Conservation (phyloP, 2,888 invertebrate species). For the Apantesis nais region DNA sequence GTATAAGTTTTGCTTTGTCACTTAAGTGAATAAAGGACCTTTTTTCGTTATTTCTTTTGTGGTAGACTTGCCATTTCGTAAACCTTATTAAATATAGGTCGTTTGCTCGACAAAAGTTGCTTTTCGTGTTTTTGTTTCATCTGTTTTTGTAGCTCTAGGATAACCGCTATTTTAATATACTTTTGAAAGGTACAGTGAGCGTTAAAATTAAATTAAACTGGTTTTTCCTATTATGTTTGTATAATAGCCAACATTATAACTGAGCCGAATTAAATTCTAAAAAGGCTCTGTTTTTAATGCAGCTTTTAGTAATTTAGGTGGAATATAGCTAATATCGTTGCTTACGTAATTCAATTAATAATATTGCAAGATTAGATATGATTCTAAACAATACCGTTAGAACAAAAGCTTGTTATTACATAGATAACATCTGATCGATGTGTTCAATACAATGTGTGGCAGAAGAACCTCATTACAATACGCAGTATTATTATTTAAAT, state of each 20-base stretch:
- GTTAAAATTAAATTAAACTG: neutral
- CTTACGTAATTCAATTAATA: neutral
- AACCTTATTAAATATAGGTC: slow-evolving; percentile 1
- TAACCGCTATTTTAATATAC: neutral
- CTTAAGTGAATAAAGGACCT: slow-evolving; percentile 1
- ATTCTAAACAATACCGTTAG: neutral
- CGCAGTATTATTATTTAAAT: neutral
- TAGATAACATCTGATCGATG: neutral
- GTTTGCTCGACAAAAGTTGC: slow-evolving; percentile 1
- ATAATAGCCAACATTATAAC: neutral
- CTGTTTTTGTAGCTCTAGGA: neutral
- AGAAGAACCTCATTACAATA: neutral
- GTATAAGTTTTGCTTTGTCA: slow-evolving; percentile 1
- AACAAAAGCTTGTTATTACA: neutral
- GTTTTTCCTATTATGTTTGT: neutral
- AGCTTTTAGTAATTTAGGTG: neutral
- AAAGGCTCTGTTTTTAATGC: neutral
- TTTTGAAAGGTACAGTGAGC: neutral
- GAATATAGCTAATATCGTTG: neutral
- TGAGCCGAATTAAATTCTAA: neutral
- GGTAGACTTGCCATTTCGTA: neutral
- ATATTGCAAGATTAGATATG: neutral
- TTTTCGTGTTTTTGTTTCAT: neutral
- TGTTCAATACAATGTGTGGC: neutral
- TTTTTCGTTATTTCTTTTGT: neutral